Evolutionary conservation across 1,140 invertebrate species (phyloP), one percentile per base, ranked within the genome.

Genomic region (Heliconius hewitsoni): DNA sequence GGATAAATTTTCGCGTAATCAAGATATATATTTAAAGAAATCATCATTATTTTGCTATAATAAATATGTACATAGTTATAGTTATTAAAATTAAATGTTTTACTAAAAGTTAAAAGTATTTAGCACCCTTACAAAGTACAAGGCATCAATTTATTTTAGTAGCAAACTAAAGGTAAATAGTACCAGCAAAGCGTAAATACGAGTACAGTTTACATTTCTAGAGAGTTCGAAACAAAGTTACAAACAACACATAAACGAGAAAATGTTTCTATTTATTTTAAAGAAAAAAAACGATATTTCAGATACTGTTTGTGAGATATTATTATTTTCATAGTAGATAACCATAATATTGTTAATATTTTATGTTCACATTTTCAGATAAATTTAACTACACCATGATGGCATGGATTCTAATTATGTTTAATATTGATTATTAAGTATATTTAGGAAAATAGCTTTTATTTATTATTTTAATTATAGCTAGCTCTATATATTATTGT

Each of bases 161-260:
- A 66, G n/a, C 27, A 16, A 66, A 27, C 57, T 66, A 23, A 66
- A 66, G 23, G 23, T 66, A 66, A 66, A 66, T 66, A 66, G 57
- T 27, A 27, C 23, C 8, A 66, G 57, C 11, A n/a, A 66, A 30
- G 23, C 23, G 23, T 30, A 27, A 27, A 66, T 66, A 27, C 42
- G 42, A 46, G 42, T 11, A 46, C 19, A 30, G 60, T 9, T 66
- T 66, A 27, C 23, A 27, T 27, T 66, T 27, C 23, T 30, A 66
- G 60, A 9, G 13, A 66, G 60, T 66, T 66, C 11, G 9, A 66
- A 66, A 66, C n/a, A 66, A 66, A 23, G 57, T 60, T 60, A 19
- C 19, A 16, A 23, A 52, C 50, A 18, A 52, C 18, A 27, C 23
- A 30, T 30, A 66, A 66, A 66, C 23, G 60, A 16, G 27, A 66